Conservation (phyloP, 2,888 invertebrate species). For the Gastrophysa polygoni region DNA sequence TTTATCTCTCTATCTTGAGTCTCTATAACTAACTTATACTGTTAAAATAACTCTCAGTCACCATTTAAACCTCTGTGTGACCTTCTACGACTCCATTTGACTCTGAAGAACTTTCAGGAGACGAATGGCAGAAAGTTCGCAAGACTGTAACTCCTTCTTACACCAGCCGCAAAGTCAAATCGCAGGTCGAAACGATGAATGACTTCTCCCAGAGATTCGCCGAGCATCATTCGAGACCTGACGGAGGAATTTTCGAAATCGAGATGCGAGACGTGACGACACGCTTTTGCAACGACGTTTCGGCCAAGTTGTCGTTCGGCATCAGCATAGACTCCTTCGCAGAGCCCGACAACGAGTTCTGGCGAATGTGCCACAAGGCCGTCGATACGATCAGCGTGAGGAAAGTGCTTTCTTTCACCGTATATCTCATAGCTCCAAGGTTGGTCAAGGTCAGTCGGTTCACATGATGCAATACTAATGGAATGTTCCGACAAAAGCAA, state of each 20-base stretch:
- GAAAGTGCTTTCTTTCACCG: constrained; percentile 6
- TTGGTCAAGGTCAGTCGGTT: constrained; percentile 12
- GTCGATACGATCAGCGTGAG: constrained; percentile 48
- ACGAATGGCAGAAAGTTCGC: constrained; percentile 49
- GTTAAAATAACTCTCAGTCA: no score
- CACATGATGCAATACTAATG: no score
- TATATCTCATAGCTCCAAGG: constrained; percentile 1
- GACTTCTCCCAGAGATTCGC: constrained; percentile 31
- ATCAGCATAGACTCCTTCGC: constrained; percentile 60
- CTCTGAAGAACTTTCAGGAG: constrained; percentile 21
- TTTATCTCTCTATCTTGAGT: no score
- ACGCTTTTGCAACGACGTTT: constrained; percentile 58
- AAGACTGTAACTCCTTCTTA: constrained; percentile 49
- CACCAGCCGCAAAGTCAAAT: constrained; percentile 51
- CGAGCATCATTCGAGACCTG: constrained; percentile 39
- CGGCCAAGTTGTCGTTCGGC: constrained; percentile 54
- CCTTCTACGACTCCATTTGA: background rate
- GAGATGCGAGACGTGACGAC: constrained; percentile 59
- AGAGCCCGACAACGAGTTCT: constrained; percentile 63
- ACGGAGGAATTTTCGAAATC: constrained; percentile 45
- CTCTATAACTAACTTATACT: no score
- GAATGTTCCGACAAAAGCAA: no score
- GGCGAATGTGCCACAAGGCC: constrained; percentile 59
- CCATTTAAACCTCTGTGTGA: no score
- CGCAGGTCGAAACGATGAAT: constrained; percentile 45